Conservation (phyloP, 1,140 invertebrate species). For the Neuroterus valhalla region DNA sequence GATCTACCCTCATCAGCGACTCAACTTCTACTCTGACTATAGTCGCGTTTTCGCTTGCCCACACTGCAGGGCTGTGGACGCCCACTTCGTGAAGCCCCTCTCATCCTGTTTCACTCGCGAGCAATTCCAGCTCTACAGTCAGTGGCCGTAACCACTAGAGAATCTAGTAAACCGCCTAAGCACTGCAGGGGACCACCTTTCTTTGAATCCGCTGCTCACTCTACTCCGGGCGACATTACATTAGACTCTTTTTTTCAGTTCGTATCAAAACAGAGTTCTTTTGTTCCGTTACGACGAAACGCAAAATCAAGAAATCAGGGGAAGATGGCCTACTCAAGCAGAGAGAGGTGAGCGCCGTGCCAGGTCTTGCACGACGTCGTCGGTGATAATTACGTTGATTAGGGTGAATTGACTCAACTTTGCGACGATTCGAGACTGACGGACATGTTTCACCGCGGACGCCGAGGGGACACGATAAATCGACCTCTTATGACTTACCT, state of each 20-base stretch:
- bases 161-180: constrained; percentile 64
- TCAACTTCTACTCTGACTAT: constrained; percentile 97
- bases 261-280: background rate
- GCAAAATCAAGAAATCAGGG: constrained; percentile 18
- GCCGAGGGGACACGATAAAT: background rate
- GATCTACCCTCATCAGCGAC: constrained; percentile 88
- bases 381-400: constrained; percentile 14
- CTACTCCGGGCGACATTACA: constrained; percentile 64
- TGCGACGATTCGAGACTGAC: constrained; percentile 21
- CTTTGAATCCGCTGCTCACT: constrained; percentile 65
- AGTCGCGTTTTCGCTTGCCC: constrained; percentile 93
- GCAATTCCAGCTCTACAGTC: constrained; percentile 80
- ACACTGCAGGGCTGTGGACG: constrained; percentile 91
- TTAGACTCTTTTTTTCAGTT: constrained; percentile 42
- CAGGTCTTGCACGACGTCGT: background rate
- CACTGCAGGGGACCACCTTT: constrained; percentile 54
- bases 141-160: constrained; percentile 86
- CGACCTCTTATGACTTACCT: background rate
- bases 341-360: constrained; percentile 10
- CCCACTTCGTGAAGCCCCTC: constrained; percentile 95
- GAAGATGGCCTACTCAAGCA: constrained; percentile 28
- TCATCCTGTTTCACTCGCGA: constrained; percentile 86
- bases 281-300: constrained; percentile 16
- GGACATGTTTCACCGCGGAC: constrained; percentile 29
- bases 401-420: background rate